Evolutionary conservation across 2,113 vertebrate species (phyloP), one percentile per base, ranked within the genome.

Genomic region (Mastomys natalensis): DNA sequence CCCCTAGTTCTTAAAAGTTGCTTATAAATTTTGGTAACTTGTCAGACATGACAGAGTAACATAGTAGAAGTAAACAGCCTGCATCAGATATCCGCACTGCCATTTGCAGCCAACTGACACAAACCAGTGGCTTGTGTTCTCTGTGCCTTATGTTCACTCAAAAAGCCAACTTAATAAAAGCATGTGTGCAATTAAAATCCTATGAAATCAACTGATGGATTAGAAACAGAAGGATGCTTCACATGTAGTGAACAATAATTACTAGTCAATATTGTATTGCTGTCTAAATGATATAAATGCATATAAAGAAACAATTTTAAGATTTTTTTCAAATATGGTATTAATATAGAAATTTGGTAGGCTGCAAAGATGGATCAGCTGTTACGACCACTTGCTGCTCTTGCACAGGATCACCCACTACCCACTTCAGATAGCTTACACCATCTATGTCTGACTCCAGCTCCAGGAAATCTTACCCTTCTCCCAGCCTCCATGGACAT

Each of bases 191-290:
- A 81, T 12, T 73, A 80, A 93, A 21, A 90, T 21, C 19, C 53
- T 8, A 74, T 62, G 53, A 58, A 94, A 45, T 77, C 22, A 84
- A 7, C 68, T 82, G 81, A 82, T 10, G 74, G 4, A 91, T 87
- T 48, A 94, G 37, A 96, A 94, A 87, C 55, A 88, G 48, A 89
- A 93, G 74, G 17, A 89, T 95, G 51, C 53, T 73, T 95, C 48
- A 48, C 7, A 91, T 58, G 76, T 4, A 84, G 12, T 45, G 80
- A 91, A 34, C 16, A 91, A 73, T 34, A 94, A 91, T 62, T 62
- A 80, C 6, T 74, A 90, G 12, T 43, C 86, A 82, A 76, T 62
- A 66, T 73, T 86, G 73, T 96, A 45, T 87, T 26, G 3, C 21
- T 86, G n/a, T 80, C 87, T 93, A 96, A 93, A 95, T 16, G 95